Percentiles rank a stretch among this genome's conserved stretches.
phyloP scores from a whole-genome alignment of 2,888 invertebrate species.

The Pasiphila rectangulata region DNA sequence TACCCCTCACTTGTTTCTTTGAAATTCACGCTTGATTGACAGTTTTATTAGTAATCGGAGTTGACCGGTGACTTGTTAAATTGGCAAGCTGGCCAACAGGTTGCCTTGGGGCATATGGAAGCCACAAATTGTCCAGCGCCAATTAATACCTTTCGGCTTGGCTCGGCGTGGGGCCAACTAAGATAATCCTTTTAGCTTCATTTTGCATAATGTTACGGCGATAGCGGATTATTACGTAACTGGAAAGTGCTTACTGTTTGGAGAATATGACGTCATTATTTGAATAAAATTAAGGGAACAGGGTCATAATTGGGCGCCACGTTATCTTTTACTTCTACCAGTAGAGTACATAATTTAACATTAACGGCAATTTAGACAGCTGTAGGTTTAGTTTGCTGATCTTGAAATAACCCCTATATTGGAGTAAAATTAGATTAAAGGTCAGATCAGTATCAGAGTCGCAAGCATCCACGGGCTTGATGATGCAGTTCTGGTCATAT shows the following conservation, averaged over 20 bases:
- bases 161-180: slow-evolving; percentile 38
- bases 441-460: too few species aligned
- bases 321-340: too few species aligned
- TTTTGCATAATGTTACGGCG: slow-evolving; percentile 4
- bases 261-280: slow-evolving; percentile 2
- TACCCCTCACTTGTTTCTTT: background rate
- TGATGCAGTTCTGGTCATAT: too few species aligned
- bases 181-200: slow-evolving; percentile 11
- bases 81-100: slow-evolving; percentile 42
- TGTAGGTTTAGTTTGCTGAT: too few species aligned
- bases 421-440: too few species aligned
- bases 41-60: slow-evolving; percentile 9
- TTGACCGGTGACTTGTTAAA: slow-evolving; percentile 27
- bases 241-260: background rate
- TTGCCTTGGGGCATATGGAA: slow-evolving; percentile 38
- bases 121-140: slow-evolving; percentile 47
- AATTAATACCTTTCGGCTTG: slow-evolving; percentile 43
- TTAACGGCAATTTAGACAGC: too few species aligned
- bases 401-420: too few species aligned
- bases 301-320: too few species aligned
- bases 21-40: background rate
- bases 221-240: background rate
- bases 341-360: too few species aligned
- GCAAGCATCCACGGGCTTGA: too few species aligned
- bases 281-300: background rate